Conservation (phyloP, 2,797 vertebrate genomes). For the Falco cherrug region DNA sequence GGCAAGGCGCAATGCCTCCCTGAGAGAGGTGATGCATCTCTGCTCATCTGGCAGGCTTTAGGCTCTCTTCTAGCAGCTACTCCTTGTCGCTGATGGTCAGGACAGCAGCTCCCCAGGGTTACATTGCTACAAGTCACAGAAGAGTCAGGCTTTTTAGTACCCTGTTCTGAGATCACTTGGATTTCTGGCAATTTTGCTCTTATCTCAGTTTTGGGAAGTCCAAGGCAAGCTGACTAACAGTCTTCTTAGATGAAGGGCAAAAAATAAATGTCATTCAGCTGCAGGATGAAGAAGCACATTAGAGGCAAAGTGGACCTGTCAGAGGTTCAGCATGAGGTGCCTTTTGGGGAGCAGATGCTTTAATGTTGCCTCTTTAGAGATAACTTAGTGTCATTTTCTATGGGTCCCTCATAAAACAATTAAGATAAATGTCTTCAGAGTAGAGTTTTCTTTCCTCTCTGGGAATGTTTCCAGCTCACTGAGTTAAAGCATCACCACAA, state of each 20-base stretch:
- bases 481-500: background rate
- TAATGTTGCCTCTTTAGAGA: background rate
- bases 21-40: rapidly evolving
- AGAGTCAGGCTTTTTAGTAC: background rate
- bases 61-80: background rate
- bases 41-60: background rate
- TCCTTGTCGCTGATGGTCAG: background rate
- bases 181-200: conserved; percentile 9
- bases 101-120: background rate
- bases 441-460: background rate
- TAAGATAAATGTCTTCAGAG: background rate
- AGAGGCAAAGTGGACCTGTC: background rate
- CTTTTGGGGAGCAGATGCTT: background rate
- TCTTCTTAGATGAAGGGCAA: background rate
- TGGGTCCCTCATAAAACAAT: background rate
- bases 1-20: background rate
- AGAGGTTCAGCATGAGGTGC: background rate
- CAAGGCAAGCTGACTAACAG: background rate
- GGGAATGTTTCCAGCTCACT: conserved; percentile 48
- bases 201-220: background rate
- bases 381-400: background rate
- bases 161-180: background rate
- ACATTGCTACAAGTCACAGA: background rate
- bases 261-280: conserved; percentile 1
- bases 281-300: background rate